phyloP scores from a whole-genome alignment of 1,140 invertebrate species.

The Metopolophium dirhodum region DNA sequence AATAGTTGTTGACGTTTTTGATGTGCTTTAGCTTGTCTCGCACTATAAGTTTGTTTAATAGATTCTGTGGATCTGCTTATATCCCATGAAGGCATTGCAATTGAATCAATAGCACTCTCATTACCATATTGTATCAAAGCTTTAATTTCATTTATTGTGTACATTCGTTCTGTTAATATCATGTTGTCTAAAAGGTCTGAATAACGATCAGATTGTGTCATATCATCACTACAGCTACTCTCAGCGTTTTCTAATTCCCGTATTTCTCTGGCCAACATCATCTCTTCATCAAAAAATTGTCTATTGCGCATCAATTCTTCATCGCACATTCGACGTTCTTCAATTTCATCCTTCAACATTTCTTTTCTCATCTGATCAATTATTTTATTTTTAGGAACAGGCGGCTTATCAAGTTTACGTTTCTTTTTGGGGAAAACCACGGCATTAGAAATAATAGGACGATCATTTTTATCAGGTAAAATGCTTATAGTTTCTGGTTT shows the following conservation, averaged over 20 bases:
- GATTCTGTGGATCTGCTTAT: slow-evolving; percentile 48
- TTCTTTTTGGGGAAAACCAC: slow-evolving; percentile 46
- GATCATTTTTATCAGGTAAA: slow-evolving; percentile 53
- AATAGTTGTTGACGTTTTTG: slow-evolving; percentile 79
- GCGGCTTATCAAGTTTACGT: slow-evolving; percentile 34
- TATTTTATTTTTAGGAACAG: slow-evolving; percentile 51
- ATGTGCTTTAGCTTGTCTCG: slow-evolving; percentile 78
- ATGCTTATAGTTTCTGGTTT: slow-evolving; percentile 17
- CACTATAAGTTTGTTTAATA: slow-evolving; percentile 69
- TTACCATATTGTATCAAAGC: slow-evolving; percentile 52
- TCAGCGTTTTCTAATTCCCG: slow-evolving; percentile 77
- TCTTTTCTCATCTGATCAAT: slow-evolving; percentile 54
- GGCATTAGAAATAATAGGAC: slow-evolving; percentile 56
- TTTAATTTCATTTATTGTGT: slow-evolving; percentile 53
- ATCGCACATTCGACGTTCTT: slow-evolving; percentile 58
- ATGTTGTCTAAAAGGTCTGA: slow-evolving; percentile 51
- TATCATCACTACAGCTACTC: slow-evolving; percentile 62
- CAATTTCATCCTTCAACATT: slow-evolving; percentile 51
- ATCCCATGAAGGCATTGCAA: slow-evolving; percentile 52
- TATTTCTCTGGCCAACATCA: slow-evolving; percentile 80
- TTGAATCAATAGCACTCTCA: slow-evolving; percentile 52
- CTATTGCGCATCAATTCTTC: slow-evolving; percentile 60
- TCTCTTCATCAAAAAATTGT: slow-evolving; percentile 80
- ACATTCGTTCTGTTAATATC: slow-evolving; percentile 51
- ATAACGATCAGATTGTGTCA: slow-evolving; percentile 55